These are phyloP conservation scores for Sepioteuthis lessoniana DNA, from an alignment of 2,888 invertebrate species.

Conservation along the genomic window DNA sequence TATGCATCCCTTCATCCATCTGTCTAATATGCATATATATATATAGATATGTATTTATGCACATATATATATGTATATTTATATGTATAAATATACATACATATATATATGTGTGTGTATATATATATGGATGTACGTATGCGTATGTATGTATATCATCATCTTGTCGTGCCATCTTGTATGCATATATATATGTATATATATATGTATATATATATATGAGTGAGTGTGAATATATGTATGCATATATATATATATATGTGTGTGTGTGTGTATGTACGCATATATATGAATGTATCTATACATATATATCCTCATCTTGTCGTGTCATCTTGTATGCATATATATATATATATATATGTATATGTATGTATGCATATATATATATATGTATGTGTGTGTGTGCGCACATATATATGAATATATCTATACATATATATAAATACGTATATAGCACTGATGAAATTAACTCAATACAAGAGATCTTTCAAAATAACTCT, in stretches of 20 bases:
- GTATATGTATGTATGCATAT: neutral
- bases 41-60: neutral
- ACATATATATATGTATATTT: conserved; percentile 39
- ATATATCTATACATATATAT: conserved; percentile 34
- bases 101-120: conserved; percentile 24
- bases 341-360: neutral
- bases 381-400: neutral
- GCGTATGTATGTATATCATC: too few species aligned
- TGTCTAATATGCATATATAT: neutral
- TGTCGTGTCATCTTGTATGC: neutral
- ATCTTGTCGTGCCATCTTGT: too few species aligned
- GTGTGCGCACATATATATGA: neutral
- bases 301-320: neutral
- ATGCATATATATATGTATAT: conserved; percentile 36
- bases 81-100: too few species aligned
- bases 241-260: neutral
- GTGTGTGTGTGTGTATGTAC: neutral
- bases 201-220: neutral
- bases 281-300: neutral
- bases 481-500: too few species aligned
- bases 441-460: too few species aligned
- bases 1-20: neutral
- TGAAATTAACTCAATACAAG: too few species aligned
- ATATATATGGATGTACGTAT: too few species aligned
- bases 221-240: neutral